Evolutionary conservation across 2,888 invertebrate species (phyloP), one percentile per base, ranked within the genome.

Genomic region (Cerastis leucographa): DNA sequence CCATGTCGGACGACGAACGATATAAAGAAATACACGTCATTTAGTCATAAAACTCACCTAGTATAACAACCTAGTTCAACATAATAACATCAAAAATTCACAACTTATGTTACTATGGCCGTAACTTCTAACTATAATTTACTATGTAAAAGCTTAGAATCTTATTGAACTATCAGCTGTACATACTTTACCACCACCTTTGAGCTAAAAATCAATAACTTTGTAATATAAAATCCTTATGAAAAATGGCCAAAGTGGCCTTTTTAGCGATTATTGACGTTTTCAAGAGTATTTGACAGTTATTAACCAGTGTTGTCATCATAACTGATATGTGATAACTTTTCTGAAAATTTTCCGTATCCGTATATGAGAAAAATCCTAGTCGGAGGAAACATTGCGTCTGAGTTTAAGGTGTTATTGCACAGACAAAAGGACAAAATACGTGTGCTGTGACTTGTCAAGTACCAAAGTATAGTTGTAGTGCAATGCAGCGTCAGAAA

Each of bases 11-110:
- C 66, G 76, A 74, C 56, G 71, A 84, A 73, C 74, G 84, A 74
- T 90, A 88, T 85, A 84, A 85, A 46, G 44, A 90, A 88, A 92
- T 90, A 95, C 94, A 95, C 95, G 95, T 95, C 95, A 95, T 92
- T 91, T 90, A 88, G 85, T 91, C 88, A 89, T 92, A 93, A 92
- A 93, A 94, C 94, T 94, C 89, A 95, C 95, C 91, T 84, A 90
- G 78, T 82, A 81, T 77, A 85, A 80, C 80, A n/a, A n/a, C n/a
- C n/a, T n/a, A n/a, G n/a, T 75, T 56, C 75, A 87, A 85, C 89
- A 83, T 84, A 22, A 85, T 87, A 89, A 87, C 88, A 91, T 85
- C 84, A 81, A 88, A 83, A 86, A 88, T 86, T 90, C 88, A 90
- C 89, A 91, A 91, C 87, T 78, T 87, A 86, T 77, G 82, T 88